A percentile compares a stretch with the other conserved stretches of the same genome.
These are phyloP conservation scores for Apogon talboti DNA, from an alignment of 2,797 vertebrate genomes.

Conservation along the genomic window DNA sequence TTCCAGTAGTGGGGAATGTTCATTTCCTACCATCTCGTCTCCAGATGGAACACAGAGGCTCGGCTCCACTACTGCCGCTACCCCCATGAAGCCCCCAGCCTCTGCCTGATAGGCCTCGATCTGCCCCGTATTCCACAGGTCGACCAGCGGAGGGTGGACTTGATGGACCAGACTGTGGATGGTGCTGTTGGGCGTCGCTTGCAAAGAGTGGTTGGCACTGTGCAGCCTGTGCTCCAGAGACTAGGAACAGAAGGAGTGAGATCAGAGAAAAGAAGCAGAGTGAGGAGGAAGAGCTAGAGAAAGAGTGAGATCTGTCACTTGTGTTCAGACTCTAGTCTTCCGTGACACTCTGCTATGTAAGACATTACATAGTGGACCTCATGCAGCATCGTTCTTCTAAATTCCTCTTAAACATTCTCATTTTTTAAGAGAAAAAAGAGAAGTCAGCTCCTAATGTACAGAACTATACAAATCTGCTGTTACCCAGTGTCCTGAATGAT, in stretches of 20 bases:
- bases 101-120: constrained; percentile 85
- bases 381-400: no score
- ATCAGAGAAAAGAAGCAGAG: constrained; percentile 12
- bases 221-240: constrained; percentile 85
- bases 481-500: no score
- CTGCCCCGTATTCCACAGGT: constrained; percentile 89
- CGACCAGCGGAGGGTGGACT: constrained; percentile 88
- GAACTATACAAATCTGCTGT: no score
- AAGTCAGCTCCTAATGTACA: no score
- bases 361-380: not conserved
- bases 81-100: constrained; percentile 86
- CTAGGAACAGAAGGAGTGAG: constrained; percentile 53
- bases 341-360: not conserved
- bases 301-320: constrained; percentile 1
- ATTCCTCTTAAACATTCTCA: no score
- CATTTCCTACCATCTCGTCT: constrained; percentile 85
- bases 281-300: constrained; percentile 7
- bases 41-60: constrained; percentile 73
- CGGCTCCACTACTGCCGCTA: constrained; percentile 87
- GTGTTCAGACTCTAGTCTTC: constrained; percentile 2
- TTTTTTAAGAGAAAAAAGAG: no score
- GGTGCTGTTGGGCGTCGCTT: constrained; percentile 87
- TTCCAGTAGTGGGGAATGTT: constrained; percentile 91
- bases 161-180: constrained; percentile 85
- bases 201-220: constrained; percentile 85